A percentile compares a stretch with the other conserved stretches of the same genome.
phyloP scores from a whole-genome alignment of 1,140 invertebrate genomes.

The Elymnias hypermnestra region DNA sequence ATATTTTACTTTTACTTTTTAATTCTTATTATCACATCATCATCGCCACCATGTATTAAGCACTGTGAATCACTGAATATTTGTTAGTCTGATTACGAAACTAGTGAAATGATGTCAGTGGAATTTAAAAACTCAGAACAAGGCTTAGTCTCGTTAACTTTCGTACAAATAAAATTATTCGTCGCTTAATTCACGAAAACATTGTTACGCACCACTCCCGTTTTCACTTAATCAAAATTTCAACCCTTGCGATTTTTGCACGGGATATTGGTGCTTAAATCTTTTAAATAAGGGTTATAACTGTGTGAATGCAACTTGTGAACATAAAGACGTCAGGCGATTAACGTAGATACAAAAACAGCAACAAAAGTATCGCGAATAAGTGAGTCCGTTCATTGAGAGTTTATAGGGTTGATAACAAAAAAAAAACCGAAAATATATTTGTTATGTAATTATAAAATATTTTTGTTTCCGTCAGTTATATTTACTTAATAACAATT shows the following conservation, averaged over 20 bases:
- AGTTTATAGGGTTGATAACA: conserved; percentile 18
- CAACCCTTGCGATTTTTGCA: not conserved
- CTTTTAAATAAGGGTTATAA: not conserved
- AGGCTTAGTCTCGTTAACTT: conserved; percentile 1
- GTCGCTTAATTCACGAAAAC: conserved; percentile 13
- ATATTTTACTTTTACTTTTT: too few relatives aligned
- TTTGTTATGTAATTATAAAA: too few relatives aligned
- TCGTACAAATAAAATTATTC: conserved; percentile 12
- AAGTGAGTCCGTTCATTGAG: conserved; percentile 22
- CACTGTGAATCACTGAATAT: too few relatives aligned
- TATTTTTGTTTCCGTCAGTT: too few relatives aligned
- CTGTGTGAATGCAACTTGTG: not conserved
- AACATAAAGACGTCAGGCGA: conserved; percentile 29
- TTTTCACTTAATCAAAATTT: conserved; percentile 20
- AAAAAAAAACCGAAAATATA: too few relatives aligned
- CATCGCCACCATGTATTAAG: too few relatives aligned
- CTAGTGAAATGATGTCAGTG: too few relatives aligned
- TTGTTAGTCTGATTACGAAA: too few relatives aligned
- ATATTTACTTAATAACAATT: too few relatives aligned
- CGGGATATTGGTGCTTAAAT: not conserved
- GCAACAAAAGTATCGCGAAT: conserved; percentile 31
- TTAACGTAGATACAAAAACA: conserved; percentile 32
- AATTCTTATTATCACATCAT: too few relatives aligned
- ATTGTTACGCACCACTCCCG: not conserved
- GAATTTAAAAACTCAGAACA: too few relatives aligned